Evolutionary conservation across 2,113 vertebrate genomes (phyloP).

Genomic region (Glareola pratincola): DNA sequence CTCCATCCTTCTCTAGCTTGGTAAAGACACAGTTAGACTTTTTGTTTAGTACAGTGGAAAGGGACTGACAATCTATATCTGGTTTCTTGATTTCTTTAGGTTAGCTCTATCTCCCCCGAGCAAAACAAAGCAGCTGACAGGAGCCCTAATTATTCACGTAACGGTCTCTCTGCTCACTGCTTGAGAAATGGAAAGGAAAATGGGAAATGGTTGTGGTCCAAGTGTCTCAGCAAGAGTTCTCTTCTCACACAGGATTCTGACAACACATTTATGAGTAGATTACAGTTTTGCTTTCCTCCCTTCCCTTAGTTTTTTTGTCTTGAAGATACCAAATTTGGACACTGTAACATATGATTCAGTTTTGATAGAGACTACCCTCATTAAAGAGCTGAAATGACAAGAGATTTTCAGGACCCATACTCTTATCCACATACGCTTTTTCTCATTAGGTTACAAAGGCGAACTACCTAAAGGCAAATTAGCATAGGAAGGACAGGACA

Average conservation of each 20-base stretch:
- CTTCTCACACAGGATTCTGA: background rate
- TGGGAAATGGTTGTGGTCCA: background rate
- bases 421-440: background rate
- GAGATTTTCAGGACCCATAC: background rate
- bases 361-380: background rate
- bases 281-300: background rate
- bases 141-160: background rate
- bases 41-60: background rate
- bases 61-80: background rate
- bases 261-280: background rate
- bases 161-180: background rate
- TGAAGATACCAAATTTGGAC: background rate
- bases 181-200: background rate
- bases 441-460: background rate
- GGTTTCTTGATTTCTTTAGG: background rate
- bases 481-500: background rate
- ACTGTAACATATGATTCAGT: background rate
- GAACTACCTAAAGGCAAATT: background rate
- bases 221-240: background rate
- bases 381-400: background rate
- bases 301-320: background rate
- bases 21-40: background rate
- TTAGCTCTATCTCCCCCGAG: background rate
- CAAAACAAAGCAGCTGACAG: background rate
- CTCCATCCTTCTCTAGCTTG: background rate